A percentile compares a stretch with the other conserved stretches of the same genome.
Evolutionary conservation across 2,797 vertebrate genomes (phyloP).

Genomic region (Melanotaenia maccullochi): DNA sequence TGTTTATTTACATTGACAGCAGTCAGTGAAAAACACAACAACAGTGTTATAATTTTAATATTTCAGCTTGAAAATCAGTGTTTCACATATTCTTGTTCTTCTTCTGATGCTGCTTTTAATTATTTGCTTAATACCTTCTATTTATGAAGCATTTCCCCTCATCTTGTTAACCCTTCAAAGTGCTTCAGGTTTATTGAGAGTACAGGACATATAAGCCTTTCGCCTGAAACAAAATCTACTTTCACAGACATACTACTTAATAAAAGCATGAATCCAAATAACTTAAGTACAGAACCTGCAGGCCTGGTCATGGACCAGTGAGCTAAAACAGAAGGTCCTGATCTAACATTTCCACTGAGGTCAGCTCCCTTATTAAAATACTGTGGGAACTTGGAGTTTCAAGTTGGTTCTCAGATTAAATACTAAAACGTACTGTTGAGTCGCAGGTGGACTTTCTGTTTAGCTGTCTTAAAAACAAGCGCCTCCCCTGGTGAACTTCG

Average conservation of each 20-base stretch:
- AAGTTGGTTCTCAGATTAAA: not conserved
- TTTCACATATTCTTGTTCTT: no score
- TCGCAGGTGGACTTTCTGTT: not conserved
- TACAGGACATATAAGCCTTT: not conserved
- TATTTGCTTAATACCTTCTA: no score
- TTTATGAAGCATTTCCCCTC: no score
- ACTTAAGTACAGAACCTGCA: not conserved
- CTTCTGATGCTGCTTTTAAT: no score
- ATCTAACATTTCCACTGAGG: slow-evolving; percentile 7
- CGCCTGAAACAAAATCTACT: not conserved
- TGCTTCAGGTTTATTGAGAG: no score
- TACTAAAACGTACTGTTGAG: not conserved
- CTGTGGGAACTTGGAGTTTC: not conserved
- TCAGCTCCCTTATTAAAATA: slow-evolving; percentile 2
- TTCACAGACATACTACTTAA: not conserved
- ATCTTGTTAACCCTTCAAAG: no score
- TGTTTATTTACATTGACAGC: not conserved
- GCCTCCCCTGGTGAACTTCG: not conserved
- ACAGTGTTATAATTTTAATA: no score
- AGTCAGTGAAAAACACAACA: not conserved
- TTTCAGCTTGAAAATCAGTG: no score
- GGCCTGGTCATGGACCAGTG: not conserved
- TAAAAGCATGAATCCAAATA: slow-evolving; percentile 3
- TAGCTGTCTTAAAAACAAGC: slow-evolving; percentile 14
- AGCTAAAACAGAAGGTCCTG: slow-evolving; percentile 5